Conservation (phyloP, 2,888 invertebrate species). For the Branchipolynoe longqiensis region DNA sequence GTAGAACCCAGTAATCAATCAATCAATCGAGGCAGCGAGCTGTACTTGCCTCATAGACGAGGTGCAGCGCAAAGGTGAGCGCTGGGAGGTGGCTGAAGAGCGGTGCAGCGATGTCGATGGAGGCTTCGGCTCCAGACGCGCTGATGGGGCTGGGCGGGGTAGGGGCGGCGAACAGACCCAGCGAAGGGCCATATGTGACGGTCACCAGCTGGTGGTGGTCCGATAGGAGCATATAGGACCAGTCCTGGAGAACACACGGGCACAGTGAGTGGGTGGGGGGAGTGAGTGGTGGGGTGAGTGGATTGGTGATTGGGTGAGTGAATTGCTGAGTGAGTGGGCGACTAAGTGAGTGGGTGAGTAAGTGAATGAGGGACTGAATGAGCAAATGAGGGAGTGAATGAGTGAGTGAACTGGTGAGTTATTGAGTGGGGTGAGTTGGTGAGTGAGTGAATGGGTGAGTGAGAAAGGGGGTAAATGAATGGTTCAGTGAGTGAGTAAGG, state of each 20-base stretch:
- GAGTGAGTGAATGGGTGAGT: too few relatives aligned
- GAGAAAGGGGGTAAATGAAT: too few relatives aligned
- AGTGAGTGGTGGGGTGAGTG: too few relatives aligned
- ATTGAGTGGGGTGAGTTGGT: too few relatives aligned
- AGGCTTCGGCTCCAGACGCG: neutral
- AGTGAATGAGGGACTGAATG: too few relatives aligned
- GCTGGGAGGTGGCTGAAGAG: conserved; percentile 89
- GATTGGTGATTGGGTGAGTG: too few relatives aligned
- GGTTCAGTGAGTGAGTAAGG: too few relatives aligned
- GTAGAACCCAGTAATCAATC: neutral
- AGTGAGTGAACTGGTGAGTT: too few relatives aligned
- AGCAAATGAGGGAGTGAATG: too few relatives aligned
- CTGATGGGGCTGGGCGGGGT: neutral
- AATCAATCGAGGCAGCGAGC: neutral
- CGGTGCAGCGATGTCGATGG: conserved; percentile 82
- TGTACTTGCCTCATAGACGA: conserved; percentile 88
- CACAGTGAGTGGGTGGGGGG: too few relatives aligned
- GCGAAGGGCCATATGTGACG: conserved; percentile 50
- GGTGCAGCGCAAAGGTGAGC: conserved; percentile 90
- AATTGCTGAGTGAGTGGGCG: too few relatives aligned
- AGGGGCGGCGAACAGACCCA: conserved; percentile 54
- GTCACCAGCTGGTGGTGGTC: conserved; percentile 82
- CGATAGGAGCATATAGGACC: conserved; percentile 87
- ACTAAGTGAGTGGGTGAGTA: too few relatives aligned
- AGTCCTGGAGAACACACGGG: conserved; percentile 85